phyloP scores from a whole-genome alignment of 2,797 vertebrate genomes.

The Fistularia commersonii region DNA sequence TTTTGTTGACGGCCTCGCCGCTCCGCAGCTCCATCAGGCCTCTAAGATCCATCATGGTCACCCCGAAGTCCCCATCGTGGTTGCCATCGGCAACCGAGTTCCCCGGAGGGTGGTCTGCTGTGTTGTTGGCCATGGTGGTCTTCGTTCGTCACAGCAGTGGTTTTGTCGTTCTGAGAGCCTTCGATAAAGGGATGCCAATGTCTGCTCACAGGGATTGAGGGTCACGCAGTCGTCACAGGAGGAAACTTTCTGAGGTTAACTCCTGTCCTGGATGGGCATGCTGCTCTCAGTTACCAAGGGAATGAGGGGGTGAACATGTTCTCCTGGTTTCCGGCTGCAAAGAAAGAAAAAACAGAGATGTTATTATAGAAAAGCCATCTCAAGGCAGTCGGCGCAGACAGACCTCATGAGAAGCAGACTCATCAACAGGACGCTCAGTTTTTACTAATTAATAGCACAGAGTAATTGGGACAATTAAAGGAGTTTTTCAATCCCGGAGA shows the following conservation, averaged over 20 bases:
- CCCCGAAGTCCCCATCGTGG: slow-evolving; percentile 87
- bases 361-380: slow-evolving; percentile 9
- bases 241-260: slow-evolving; percentile 52
- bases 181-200: background rate
- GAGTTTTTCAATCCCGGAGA: slow-evolving; percentile 21
- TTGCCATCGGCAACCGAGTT: slow-evolving; percentile 84
- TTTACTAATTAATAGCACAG: slow-evolving; percentile 28
- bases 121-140: slow-evolving; percentile 85
- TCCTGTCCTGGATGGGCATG: slow-evolving; percentile 73
- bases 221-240: slow-evolving; percentile 33
- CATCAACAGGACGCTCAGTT: background rate
- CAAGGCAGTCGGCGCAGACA: slow-evolving; percentile 3
- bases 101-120: slow-evolving; percentile 83
- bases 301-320: slow-evolving; percentile 69
- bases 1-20: slow-evolving; percentile 79
- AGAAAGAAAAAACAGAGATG: slow-evolving; percentile 36
- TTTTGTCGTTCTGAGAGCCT: slow-evolving; percentile 9
- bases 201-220: slow-evolving; percentile 22
- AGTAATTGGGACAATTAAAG: slow-evolving; percentile 41
- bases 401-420: slow-evolving; percentile 1
- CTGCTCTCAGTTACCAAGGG: slow-evolving; percentile 70
- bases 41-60: slow-evolving; percentile 81
- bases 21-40: slow-evolving; percentile 90
- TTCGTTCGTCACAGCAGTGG: slow-evolving; percentile 23
- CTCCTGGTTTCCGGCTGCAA: slow-evolving; percentile 67